These are phyloP conservation scores for Neoarius graeffei DNA, from an alignment of 2,113 vertebrate species.

Conservation along the genomic window DNA sequence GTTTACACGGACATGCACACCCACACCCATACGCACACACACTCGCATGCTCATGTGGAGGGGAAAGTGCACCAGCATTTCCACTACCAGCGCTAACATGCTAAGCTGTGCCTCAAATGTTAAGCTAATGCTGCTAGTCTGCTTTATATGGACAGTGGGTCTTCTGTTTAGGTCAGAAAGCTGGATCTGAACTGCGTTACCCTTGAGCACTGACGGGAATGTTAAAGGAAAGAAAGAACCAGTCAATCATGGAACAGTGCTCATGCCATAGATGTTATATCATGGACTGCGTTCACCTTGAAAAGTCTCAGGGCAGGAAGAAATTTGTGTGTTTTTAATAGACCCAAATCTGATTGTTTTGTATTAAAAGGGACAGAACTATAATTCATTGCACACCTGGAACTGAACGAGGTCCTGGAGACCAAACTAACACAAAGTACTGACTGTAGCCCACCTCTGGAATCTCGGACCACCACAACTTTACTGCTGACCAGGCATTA, in stretches of 20 bases:
- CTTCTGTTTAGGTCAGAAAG: constrained; percentile 26
- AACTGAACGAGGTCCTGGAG: background rate
- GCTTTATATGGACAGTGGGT: constrained; percentile 40
- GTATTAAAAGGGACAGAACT: background rate
- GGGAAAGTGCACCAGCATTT: constrained; percentile 69
- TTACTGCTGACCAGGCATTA: background rate
- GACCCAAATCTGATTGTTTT: constrained; percentile 15
- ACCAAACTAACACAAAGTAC: background rate
- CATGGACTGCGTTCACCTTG: constrained; percentile 21
- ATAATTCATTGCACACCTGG: background rate
- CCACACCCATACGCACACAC: constrained; percentile 66
- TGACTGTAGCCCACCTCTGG: background rate
- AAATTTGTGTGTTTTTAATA: constrained; percentile 23
- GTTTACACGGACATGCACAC: constrained; percentile 65
- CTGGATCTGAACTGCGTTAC: constrained; percentile 24
- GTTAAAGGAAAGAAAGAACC: background rate
- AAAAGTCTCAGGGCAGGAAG: constrained; percentile 52
- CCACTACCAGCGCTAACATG: constrained; percentile 65
- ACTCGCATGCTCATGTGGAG: constrained; percentile 63
- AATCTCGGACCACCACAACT: background rate
- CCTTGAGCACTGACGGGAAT: constrained; percentile 14
- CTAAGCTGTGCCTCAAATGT: background rate
- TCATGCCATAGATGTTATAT: constrained; percentile 23
- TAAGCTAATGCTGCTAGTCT: constrained; percentile 49
- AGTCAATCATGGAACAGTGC: background rate